A percentile compares a stretch with the other conserved stretches of the same genome.
These are phyloP conservation scores for Chinchilla lanigera DNA, from an alignment of 2,113 vertebrate genomes.

Conservation along the genomic window DNA sequence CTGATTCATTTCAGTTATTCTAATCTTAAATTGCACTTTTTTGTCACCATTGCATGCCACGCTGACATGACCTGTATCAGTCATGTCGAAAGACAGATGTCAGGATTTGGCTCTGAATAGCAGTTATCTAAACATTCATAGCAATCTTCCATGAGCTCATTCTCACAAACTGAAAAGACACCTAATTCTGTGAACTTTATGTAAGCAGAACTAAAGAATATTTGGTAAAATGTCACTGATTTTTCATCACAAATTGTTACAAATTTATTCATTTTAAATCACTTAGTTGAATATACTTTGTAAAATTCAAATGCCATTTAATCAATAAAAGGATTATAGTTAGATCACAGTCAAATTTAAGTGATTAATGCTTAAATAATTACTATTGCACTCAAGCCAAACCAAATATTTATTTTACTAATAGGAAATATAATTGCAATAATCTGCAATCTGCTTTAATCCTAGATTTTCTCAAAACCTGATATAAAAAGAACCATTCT, in stretches of 20 bases:
- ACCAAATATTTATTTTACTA: conserved; percentile 32
- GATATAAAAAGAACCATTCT: background rate
- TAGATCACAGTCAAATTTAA: conserved; percentile 32
- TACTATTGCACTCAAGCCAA: background rate
- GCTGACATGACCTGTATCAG: background rate
- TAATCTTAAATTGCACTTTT: background rate
- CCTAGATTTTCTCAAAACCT: background rate
- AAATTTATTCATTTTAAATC: background rate
- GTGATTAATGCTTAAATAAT: background rate
- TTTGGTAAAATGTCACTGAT: background rate
- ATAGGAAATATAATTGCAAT: background rate
- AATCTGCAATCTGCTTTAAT: conserved; percentile 24
- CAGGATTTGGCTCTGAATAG: background rate
- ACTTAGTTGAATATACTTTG: background rate
- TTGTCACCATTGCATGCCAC: background rate
- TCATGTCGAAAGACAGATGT: background rate
- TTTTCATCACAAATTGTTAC: background rate
- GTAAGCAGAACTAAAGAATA: background rate
- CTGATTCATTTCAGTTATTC: background rate
- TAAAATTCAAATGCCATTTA: background rate
- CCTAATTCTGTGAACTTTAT: background rate
- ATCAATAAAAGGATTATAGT: background rate
- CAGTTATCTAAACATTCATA: background rate
- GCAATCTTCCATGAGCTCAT: background rate
- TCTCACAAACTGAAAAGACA: background rate